phyloP scores from a whole-genome alignment of 2,888 invertebrate species.

The Thecocarcelia acutangulata region DNA sequence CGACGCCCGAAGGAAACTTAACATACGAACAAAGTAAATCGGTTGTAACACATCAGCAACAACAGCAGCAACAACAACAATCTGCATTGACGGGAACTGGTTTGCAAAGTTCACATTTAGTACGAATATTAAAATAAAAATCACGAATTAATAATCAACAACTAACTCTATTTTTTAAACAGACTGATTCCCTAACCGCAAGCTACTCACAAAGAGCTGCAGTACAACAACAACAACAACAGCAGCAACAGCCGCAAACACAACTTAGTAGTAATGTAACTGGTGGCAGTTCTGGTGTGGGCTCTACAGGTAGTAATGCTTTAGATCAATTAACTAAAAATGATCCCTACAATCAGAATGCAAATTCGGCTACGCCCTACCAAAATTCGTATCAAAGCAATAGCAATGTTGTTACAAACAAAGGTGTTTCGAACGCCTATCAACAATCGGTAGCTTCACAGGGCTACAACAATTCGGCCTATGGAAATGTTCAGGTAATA shows the following conservation, averaged over 20 bases:
- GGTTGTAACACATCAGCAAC: conserved; percentile 74
- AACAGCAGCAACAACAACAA: conserved; percentile 74
- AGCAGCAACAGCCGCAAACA: conserved; percentile 75
- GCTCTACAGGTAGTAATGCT: conserved; percentile 75
- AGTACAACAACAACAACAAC: conserved; percentile 74
- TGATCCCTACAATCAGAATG: conserved; percentile 80
- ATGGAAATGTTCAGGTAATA: conserved; percentile 78
- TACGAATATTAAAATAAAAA: conserved; percentile 66
- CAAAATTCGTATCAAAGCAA: conserved; percentile 79
- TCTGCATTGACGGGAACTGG: conserved; percentile 75
- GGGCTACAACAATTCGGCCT: conserved; percentile 79
- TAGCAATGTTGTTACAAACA: conserved; percentile 75
- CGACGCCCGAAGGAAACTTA: conserved; percentile 75
- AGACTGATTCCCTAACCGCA: conserved; percentile 78
- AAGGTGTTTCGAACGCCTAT: conserved; percentile 75
- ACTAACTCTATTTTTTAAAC: neutral
- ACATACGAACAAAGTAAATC: conserved; percentile 77
- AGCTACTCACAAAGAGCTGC: conserved; percentile 77
- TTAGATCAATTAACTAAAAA: conserved; percentile 80
- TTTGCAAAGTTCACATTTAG: conserved; percentile 80
- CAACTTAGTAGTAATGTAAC: conserved; percentile 70
- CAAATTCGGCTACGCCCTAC: conserved; percentile 75
- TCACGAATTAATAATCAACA: neutral
- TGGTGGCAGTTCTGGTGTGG: conserved; percentile 68
- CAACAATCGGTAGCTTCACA: conserved; percentile 78